A percentile compares a stretch with the other conserved stretches of the same genome.
Conservation (phyloP, 2,797 vertebrate genomes). For the Tangara arthus region DNA sequence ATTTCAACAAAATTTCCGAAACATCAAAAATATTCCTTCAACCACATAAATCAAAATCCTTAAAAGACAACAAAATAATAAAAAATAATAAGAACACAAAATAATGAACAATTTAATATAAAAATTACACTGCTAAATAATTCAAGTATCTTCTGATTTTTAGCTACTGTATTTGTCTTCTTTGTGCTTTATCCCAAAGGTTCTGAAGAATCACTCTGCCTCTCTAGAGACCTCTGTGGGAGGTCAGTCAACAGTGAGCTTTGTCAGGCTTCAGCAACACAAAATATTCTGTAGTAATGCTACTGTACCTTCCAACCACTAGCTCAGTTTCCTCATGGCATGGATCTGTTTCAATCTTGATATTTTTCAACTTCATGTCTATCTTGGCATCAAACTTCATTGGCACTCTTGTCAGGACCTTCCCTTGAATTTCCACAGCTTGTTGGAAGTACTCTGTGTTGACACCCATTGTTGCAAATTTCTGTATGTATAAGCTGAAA, state of each 20-base stretch:
- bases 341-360: conserved; percentile 60
- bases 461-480: conserved; percentile 46
- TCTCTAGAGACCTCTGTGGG: not conserved
- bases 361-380: conserved; percentile 52
- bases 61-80: not conserved
- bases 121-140: not conserved
- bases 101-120: not conserved
- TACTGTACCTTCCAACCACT: conserved; percentile 6
- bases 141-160: not conserved
- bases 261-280: not conserved
- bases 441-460: conserved; percentile 68
- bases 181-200: not conserved
- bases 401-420: conserved; percentile 1
- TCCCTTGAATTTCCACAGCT: conserved; percentile 52
- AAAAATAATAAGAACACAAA: not conserved
- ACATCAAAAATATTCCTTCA: not conserved
- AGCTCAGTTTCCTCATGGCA: conserved; percentile 49
- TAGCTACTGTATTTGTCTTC: not conserved
- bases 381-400: conserved; percentile 59
- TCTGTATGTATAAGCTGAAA: conserved; percentile 37
- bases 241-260: not conserved
- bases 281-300: not conserved
- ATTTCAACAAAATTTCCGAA: not conserved
- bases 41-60: not conserved
- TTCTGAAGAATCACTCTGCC: not conserved